Evolutionary conservation across 2,113 vertebrate genomes (phyloP).

Genomic region (Galbula dea): DNA sequence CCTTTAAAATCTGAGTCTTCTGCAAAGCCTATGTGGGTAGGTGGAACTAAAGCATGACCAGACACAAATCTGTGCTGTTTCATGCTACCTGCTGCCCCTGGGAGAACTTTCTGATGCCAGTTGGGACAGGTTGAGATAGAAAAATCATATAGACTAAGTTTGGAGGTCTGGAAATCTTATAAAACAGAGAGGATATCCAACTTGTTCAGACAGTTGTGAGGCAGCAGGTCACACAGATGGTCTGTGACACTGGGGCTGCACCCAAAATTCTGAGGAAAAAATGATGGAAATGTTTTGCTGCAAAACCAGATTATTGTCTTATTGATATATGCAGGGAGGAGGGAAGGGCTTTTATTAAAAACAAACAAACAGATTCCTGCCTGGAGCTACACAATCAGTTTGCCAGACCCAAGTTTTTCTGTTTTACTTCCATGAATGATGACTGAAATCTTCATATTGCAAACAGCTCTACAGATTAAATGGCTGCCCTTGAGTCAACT

Average conservation of each 20-base stretch:
- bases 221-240: background rate
- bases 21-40: background rate
- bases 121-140: background rate
- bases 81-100: background rate
- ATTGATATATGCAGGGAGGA: background rate
- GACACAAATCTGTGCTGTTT: background rate
- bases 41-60: background rate
- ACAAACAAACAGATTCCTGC: background rate
- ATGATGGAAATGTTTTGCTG: background rate
- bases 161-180: background rate
- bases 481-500: background rate
- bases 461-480: background rate
- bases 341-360: background rate
- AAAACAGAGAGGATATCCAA: background rate
- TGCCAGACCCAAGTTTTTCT: background rate
- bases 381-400: background rate
- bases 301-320: background rate
- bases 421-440: background rate
- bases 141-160: background rate
- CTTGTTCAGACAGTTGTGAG: background rate
- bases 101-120: background rate
- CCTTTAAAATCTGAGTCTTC: background rate
- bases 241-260: background rate
- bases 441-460: background rate
- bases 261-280: background rate